These are phyloP conservation scores for Semotilus atromaculatus DNA, from an alignment of 2,797 vertebrate species.

Conservation along the genomic window DNA sequence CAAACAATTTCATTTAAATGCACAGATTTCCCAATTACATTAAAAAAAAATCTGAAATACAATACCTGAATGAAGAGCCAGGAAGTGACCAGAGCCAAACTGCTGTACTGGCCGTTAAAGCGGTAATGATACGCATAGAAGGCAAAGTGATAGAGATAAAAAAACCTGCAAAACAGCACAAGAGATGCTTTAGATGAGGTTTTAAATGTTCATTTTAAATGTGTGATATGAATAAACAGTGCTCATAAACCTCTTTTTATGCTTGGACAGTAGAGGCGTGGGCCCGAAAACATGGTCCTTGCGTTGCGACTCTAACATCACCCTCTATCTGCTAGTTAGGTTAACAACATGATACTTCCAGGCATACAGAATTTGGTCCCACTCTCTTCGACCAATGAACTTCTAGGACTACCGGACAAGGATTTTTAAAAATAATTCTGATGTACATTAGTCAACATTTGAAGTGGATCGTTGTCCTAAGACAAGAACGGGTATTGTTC, in stretches of 20 bases:
- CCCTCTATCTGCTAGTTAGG: background rate
- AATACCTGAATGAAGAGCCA: slow-evolving; percentile 98
- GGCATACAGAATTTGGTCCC: background rate
- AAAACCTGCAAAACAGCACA: slow-evolving; percentile 81
- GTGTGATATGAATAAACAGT: background rate
- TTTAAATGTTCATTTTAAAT: background rate
- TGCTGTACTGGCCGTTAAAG: slow-evolving; percentile 98
- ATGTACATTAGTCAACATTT: too few relatives aligned
- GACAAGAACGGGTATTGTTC: too few relatives aligned
- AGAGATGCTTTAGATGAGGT: background rate
- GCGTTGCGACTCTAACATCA: background rate
- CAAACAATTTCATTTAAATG: background rate
- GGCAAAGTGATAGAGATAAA: slow-evolving; percentile 97
- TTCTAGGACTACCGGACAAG: background rate
- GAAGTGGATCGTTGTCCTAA: too few relatives aligned
- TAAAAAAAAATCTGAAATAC: background rate
- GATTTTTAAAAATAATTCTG: background rate
- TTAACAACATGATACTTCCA: background rate
- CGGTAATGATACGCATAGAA: slow-evolving; percentile 98
- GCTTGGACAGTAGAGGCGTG: background rate
- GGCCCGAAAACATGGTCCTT: background rate
- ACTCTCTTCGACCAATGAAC: background rate
- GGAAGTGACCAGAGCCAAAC: slow-evolving; percentile 94
- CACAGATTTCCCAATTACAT: background rate
- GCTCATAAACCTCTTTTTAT: background rate